Evolutionary conservation across 2,113 vertebrate genomes (phyloP), one percentile per base, ranked within the genome.

Genomic region (Acanthochromis polyacanthus): DNA sequence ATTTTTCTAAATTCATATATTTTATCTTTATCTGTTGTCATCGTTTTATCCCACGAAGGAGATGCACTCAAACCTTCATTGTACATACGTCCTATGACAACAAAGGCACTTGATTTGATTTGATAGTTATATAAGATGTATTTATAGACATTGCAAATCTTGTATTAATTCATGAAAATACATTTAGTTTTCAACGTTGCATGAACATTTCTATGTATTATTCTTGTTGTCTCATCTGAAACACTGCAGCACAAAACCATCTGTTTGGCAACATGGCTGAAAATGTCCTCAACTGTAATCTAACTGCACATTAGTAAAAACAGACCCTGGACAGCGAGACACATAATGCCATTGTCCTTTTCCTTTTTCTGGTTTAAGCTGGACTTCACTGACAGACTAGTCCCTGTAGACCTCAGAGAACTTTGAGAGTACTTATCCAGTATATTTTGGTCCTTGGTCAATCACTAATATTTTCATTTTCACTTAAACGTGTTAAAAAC

Each of bases 91-190:
- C 25, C 25, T 25, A 25, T 25, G 25, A 25, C 25, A 25, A 25
- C 3, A 25, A 25, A 25, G 1, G 25, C 25, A 25, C 3, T 25
- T 25, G 25, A 25, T 25, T 25, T 25, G 25, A 25, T 25, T 25
- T 25, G 25, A 25, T 60, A 75, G 36, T 30, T 74, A 71, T 83
- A 80, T 76, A 83, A 57, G 7, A 1, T 43, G 22, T 36, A 65
- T 78, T 68, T 63, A 63, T 64, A 25, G 25, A 75, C 84, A 70
- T 85, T 75, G 8, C 19, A 83, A 84, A 86, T 73, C 78, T 83
- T 65, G 74, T 68, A 82, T 76, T 17, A 64, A 38, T 78, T 84
- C 65, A 74, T 85, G 59, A 83, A 89, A 91, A 84, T 87, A 86
- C 78, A 81, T 85, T 81, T 80, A 71, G 32, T 79, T 86, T 71